Evolutionary conservation across 2,113 vertebrate species (phyloP).

Genomic region (Rafetus swinhoei): DNA sequence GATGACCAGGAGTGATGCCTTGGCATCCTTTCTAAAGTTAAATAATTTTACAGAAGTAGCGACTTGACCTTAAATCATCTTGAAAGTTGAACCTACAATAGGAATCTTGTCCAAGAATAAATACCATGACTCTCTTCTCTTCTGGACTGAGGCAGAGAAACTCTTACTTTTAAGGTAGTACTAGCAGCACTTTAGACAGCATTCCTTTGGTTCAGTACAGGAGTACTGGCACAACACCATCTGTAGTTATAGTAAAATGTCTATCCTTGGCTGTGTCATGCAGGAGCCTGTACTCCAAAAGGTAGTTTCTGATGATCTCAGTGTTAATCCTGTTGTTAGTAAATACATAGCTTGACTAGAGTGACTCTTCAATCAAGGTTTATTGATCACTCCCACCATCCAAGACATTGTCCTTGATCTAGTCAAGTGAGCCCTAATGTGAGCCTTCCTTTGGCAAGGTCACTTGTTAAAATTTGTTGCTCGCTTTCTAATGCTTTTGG

Average conservation of each 20-base stretch:
- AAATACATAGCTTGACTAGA: not conserved
- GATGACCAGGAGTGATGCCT: not conserved
- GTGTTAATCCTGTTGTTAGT: not conserved
- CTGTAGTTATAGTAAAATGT: not conserved
- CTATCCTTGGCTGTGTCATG: not conserved
- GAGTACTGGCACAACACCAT: not conserved
- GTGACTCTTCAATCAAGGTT: not conserved
- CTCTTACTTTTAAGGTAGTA: not conserved
- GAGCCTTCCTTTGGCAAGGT: not conserved
- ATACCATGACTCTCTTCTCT: not conserved
- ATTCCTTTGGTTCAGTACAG: not conserved
- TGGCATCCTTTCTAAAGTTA: not conserved
- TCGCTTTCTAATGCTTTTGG: not conserved
- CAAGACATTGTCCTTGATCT: not conserved
- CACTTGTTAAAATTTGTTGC: not conserved
- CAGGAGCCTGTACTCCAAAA: not conserved
- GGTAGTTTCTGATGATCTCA: not conserved
- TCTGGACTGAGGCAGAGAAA: not conserved
- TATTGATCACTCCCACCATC: not conserved
- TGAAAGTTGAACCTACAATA: conserved; percentile 1
- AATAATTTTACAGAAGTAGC: not conserved
- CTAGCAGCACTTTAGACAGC: not conserved
- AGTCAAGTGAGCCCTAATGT: conserved; percentile 8
- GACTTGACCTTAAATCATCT: conserved; percentile 50
- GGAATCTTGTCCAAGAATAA: not conserved